Conservation (phyloP, 1,140 invertebrate genomes). For the Kradibia gibbosae region DNA sequence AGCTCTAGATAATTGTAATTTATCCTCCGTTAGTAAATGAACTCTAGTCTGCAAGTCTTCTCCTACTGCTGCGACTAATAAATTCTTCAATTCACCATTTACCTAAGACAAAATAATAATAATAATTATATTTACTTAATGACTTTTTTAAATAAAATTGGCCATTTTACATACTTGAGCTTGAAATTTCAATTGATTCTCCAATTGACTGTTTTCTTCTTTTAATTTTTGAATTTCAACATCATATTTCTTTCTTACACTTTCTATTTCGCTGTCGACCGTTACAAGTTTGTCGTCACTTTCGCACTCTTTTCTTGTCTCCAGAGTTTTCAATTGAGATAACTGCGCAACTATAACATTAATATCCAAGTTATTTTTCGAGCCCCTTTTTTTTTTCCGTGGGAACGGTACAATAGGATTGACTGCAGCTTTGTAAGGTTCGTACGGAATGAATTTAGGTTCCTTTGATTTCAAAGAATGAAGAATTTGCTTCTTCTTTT, state of each 20-base stretch:
- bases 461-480: conserved; percentile 77
- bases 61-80: conserved; percentile 93
- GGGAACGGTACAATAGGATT: conserved; percentile 80
- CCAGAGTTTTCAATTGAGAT: conserved; percentile 76
- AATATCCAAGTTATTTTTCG: conserved; percentile 80
- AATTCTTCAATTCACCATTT: conserved; percentile 92
- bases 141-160: conserved; percentile 23
- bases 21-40: conserved; percentile 91
- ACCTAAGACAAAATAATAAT: conserved; percentile 76
- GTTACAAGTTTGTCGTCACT: conserved; percentile 57
- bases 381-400: conserved; percentile 69
- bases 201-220: conserved; percentile 77
- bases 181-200: conserved; percentile 82
- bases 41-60: conserved; percentile 93
- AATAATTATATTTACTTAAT: conserved; percentile 8
- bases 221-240: conserved; percentile 75
- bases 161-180: conserved; percentile 74
- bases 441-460: conserved; percentile 90
- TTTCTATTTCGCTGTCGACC: conserved; percentile 53
- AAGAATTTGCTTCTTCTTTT: conserved; percentile 67
- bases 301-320: conserved; percentile 56
- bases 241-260: conserved; percentile 69
- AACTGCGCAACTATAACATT: conserved; percentile 80
- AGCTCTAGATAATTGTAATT: conserved; percentile 88
- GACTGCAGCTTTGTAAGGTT: conserved; percentile 89